A percentile compares a stretch with the other conserved stretches of the same genome.
Evolutionary conservation across 2,888 invertebrate species (phyloP).

Genomic region (Idaea straminata): DNA sequence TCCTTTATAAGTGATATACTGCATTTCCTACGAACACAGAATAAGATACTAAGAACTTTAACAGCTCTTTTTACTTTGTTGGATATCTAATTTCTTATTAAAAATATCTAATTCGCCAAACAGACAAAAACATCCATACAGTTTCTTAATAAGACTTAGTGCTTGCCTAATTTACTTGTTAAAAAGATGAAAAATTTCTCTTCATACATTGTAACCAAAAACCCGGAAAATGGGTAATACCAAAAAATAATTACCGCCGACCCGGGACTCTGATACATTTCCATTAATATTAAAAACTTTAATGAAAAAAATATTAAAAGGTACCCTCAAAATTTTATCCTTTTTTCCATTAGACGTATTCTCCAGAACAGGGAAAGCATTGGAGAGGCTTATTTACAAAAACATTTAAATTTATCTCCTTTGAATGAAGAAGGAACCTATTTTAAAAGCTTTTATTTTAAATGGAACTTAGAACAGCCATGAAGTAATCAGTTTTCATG

Average conservation of each 20-base stretch:
- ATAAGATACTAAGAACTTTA: too few relatives aligned
- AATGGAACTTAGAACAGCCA: too few relatives aligned
- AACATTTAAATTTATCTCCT: not conserved
- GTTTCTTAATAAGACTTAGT: not conserved
- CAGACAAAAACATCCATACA: not conserved
- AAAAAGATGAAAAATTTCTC: not conserved
- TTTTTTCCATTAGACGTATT: constrained; percentile 74
- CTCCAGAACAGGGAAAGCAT: constrained; percentile 36
- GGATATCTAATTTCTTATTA: too few relatives aligned
- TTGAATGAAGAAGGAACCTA: not conserved
- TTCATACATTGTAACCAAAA: constrained; percentile 25
- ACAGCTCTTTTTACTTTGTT: too few relatives aligned
- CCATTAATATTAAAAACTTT: constrained; percentile 80
- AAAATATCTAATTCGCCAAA: too few relatives aligned
- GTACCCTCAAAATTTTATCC: constrained; percentile 65
- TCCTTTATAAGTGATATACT: too few relatives aligned
- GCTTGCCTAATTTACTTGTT: not conserved
- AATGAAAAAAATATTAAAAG: constrained; percentile 80
- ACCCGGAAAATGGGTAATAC: constrained; percentile 59
- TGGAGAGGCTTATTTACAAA: constrained; percentile 36
- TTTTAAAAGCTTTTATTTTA: not conserved
- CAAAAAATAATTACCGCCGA: constrained; percentile 70
- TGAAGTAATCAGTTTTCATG: too few relatives aligned
- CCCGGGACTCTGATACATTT: constrained; percentile 58
- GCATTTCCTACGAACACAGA: too few relatives aligned